phyloP scores from a whole-genome alignment of 2,113 vertebrate genomes.

The Malurus melanocephalus region DNA sequence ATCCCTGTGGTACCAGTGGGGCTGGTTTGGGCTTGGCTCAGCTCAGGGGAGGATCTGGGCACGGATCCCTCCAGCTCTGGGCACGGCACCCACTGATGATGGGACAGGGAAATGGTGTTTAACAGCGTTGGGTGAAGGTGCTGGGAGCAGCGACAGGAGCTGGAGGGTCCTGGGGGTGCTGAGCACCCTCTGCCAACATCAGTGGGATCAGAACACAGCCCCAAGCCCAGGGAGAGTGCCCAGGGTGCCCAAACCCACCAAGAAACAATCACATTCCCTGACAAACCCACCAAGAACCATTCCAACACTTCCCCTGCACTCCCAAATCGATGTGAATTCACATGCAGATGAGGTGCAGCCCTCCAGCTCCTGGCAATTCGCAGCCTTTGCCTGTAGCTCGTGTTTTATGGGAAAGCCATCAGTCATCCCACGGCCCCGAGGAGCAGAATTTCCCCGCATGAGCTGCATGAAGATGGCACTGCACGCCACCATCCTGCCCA shows the following conservation, averaged over 20 bases:
- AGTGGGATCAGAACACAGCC: background rate
- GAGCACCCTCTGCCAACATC: background rate
- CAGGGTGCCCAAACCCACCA: background rate
- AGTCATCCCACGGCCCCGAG: background rate
- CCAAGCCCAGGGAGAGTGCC: fast-evolving
- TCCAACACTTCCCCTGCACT: background rate
- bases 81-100: fast-evolving
- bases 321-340: background rate
- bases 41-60: background rate
- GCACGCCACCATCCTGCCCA: background rate
- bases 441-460: background rate
- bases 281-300: background rate
- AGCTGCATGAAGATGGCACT: background rate
- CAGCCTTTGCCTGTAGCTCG: background rate
- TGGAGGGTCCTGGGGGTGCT: background rate
- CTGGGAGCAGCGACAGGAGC: background rate
- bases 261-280: background rate
- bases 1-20: fast-evolving
- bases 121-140: background rate
- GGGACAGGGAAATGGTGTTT: background rate
- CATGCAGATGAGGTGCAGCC: constrained; percentile 22
- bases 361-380: background rate
- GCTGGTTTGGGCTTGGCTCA: background rate
- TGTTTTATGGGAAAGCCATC: background rate
- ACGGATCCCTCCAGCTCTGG: background rate